phyloP scores from a whole-genome alignment of 1,140 invertebrate genomes.

The Apis cerana region DNA sequence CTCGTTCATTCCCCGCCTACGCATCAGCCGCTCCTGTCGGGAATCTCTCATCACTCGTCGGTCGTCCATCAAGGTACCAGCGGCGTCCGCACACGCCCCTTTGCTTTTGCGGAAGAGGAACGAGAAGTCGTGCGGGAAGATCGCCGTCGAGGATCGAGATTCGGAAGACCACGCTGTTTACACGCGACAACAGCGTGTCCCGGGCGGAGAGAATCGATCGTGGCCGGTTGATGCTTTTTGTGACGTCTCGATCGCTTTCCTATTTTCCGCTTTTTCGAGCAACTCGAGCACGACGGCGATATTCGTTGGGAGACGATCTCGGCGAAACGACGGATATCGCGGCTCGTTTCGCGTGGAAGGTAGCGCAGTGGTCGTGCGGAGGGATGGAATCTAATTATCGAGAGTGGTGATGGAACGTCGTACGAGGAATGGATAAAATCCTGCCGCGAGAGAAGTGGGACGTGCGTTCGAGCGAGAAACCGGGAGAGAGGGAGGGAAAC shows the following conservation, averaged over 20 bases:
- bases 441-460: background rate
- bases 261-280: too few species aligned
- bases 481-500: too few species aligned
- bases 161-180: background rate
- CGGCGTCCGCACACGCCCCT: too few species aligned
- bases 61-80: constrained; percentile 71
- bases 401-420: background rate
- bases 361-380: background rate
- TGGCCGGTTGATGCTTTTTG: too few species aligned
- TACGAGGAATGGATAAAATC: background rate
- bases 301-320: too few species aligned
- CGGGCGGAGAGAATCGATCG: constrained; percentile 10
- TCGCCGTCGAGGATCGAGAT: background rate
- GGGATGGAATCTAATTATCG: constrained; percentile 13
- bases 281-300: too few species aligned
- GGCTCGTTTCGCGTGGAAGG: background rate
- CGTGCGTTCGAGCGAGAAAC: background rate
- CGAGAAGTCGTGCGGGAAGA: background rate
- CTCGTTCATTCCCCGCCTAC: constrained; percentile 65
- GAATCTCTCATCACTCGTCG: constrained; percentile 71
- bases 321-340: background rate
- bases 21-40: constrained; percentile 60
- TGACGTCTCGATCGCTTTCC: too few species aligned
- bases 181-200: background rate
- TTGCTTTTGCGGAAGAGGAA: background rate